Percentiles rank a stretch among this genome's conserved stretches.
Evolutionary conservation across 2,888 invertebrate genomes (phyloP).

Genomic region (Drosophila paranaensis): DNA sequence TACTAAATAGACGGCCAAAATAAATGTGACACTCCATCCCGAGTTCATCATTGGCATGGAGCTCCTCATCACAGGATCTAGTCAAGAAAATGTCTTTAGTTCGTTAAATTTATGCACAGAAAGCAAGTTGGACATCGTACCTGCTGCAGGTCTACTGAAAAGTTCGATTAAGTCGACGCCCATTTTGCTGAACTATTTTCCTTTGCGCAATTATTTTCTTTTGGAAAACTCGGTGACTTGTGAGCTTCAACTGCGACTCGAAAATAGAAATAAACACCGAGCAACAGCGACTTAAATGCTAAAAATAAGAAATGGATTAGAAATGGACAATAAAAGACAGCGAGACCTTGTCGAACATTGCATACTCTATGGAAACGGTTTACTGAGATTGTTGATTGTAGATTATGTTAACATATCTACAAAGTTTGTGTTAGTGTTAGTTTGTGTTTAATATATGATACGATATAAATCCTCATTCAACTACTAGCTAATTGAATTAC

Average conservation of each 20-base stretch:
- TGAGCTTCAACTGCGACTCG: background rate
- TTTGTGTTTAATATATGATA: too few species aligned
- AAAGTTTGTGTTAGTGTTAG: too few species aligned
- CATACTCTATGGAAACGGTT: background rate
- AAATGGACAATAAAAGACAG: background rate
- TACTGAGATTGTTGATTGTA: too few species aligned
- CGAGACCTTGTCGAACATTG: background rate
- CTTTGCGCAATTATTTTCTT: too few species aligned
- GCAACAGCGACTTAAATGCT: background rate
- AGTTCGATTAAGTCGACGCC: background rate
- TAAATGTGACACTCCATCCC: slow-evolving; percentile 88
- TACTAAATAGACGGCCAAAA: slow-evolving; percentile 88
- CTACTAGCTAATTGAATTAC: background rate
- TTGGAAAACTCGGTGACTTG: background rate
- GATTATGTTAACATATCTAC: too few species aligned
- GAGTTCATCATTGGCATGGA: slow-evolving; percentile 88
- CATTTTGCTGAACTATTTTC: background rate
- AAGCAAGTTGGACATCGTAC: background rate
- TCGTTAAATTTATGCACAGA: background rate
- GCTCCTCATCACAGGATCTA: slow-evolving; percentile 6
- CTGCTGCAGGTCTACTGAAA: background rate
- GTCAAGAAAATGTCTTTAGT: background rate
- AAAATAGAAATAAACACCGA: background rate
- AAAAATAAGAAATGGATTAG: background rate
- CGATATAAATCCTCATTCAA: too few species aligned